These are phyloP conservation scores for Apaloderma vittatum DNA, from an alignment of 2,113 vertebrate genomes.

Conservation along the genomic window DNA sequence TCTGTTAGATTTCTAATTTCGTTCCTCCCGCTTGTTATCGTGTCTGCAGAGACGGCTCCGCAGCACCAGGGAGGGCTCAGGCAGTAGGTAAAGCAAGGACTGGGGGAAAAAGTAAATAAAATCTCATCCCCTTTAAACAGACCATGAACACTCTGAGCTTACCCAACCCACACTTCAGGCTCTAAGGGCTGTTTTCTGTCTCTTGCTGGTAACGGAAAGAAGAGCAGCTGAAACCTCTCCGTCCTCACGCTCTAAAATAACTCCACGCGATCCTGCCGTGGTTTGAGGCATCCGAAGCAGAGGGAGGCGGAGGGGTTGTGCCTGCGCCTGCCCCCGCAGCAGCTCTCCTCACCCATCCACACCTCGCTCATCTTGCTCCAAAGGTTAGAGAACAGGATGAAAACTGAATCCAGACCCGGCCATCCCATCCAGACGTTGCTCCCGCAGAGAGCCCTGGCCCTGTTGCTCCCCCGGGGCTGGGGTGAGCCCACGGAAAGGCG, in stretches of 20 bases:
- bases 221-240: neutral
- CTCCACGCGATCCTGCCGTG: fast-evolving
- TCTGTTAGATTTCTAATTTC: neutral
- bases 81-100: neutral
- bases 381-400: fast-evolving
- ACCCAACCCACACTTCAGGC: neutral
- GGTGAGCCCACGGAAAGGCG: fast-evolving
- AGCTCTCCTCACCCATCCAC: fast-evolving
- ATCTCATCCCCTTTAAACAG: neutral
- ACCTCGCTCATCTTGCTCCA: neutral
- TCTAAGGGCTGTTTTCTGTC: neutral
- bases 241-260: fast-evolving
- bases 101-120: neutral
- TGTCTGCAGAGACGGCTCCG: neutral
- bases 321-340: neutral
- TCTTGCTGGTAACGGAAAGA: neutral
- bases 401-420: too few species aligned
- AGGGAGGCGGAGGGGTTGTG: neutral
- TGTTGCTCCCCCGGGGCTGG: fast-evolving
- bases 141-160: neutral
- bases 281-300: neutral
- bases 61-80: neutral
- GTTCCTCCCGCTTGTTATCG: neutral
- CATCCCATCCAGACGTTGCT: neutral
- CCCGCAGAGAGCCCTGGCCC: neutral